phyloP scores from a whole-genome alignment of 2,888 invertebrate genomes.

The Agrilus mali region DNA sequence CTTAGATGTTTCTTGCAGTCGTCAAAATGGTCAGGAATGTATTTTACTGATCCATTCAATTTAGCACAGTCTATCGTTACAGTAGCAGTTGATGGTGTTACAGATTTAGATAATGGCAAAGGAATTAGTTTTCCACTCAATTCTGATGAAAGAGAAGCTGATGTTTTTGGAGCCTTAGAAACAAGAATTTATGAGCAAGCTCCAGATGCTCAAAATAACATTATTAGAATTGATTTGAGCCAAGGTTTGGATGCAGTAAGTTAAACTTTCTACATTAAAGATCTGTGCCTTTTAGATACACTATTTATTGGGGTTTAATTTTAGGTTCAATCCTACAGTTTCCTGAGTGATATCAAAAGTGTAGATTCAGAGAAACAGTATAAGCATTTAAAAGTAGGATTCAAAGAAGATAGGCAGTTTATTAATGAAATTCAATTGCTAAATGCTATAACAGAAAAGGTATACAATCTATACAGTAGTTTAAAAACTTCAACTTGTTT shows the following conservation, averaged over 20 bases:
- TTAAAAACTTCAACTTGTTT: too few species aligned
- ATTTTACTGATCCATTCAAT: slow-evolving; percentile 55
- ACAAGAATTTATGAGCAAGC: slow-evolving; percentile 48
- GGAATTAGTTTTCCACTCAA: slow-evolving; percentile 43
- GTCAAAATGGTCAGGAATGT: slow-evolving; percentile 57
- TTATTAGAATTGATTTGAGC: slow-evolving; percentile 51
- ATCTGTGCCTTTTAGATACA: too few species aligned
- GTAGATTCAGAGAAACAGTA: slow-evolving; percentile 22
- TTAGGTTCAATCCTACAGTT: slow-evolving; percentile 31
- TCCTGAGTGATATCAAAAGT: slow-evolving; percentile 24
- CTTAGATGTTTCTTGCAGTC: slow-evolving; percentile 31
- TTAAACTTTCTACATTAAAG: slow-evolving; percentile 16
- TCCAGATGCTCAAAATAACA: slow-evolving; percentile 44
- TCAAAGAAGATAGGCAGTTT: slow-evolving; percentile 50
- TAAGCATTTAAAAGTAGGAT: slow-evolving; percentile 23
- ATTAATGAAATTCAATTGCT: slow-evolving; percentile 47
- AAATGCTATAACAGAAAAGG: slow-evolving; percentile 43
- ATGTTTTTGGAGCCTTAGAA: slow-evolving; percentile 44
- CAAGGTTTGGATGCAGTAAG: slow-evolving; percentile 52
- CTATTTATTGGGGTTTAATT: too few species aligned
- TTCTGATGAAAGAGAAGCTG: slow-evolving; percentile 50
- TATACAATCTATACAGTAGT: slow-evolving; percentile 15
- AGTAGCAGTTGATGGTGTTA: slow-evolving; percentile 57
- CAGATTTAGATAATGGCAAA: slow-evolving; percentile 39
- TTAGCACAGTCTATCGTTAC: slow-evolving; percentile 60